Evolutionary conservation across 1,140 invertebrate species (phyloP), one percentile per base, ranked within the genome.

Genomic region (Drosophila dunni): DNA sequence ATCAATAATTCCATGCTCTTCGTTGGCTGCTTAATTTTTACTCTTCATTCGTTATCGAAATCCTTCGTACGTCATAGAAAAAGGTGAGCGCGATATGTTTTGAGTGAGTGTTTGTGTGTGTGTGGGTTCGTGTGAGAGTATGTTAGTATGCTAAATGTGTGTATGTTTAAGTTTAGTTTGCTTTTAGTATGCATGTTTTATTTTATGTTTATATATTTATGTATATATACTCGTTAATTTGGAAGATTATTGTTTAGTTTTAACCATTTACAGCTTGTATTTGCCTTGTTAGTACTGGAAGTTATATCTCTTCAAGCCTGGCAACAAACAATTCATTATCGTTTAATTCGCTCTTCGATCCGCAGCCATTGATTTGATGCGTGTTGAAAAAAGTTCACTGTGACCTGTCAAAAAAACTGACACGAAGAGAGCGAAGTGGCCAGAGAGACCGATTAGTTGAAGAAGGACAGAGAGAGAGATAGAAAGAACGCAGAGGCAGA

Each of bases 211-310:
- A 38, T 70, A 70, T 65, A 76, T 72, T 65, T 82, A 68, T 78
- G 66, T 75, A 60, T 76, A 76, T 72, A 54, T 76, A 46, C 40
- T 46, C 42, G 71, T 85, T 84, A 84, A 86, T 89, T 88, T 88
- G 84, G 84, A 89, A 88, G 84, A 88, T 84, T 80, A 81, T 84
- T 89, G 70, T 69, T 75, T 75, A 84, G 78, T 78, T 78, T 74
- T 75, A 83, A 73, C 69, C 69, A 75, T 81, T 73, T 73, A 90
- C 67, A 84, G 84, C 70, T 56, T 84, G 84, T 81, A 89, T 58
- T 57, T 62, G 40, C 51, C 78, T 75, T 75, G 50, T 71, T 78
- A 72, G 64, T 81, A 71, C 48, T 78, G 61, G 75, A 88, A 88
- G 75, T 85, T 79, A 73, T 76, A 50, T 67, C 62, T 76, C 53